Evolutionary conservation across 2,797 vertebrate species (phyloP).

Genomic region (Takifugu ocellatus): DNA sequence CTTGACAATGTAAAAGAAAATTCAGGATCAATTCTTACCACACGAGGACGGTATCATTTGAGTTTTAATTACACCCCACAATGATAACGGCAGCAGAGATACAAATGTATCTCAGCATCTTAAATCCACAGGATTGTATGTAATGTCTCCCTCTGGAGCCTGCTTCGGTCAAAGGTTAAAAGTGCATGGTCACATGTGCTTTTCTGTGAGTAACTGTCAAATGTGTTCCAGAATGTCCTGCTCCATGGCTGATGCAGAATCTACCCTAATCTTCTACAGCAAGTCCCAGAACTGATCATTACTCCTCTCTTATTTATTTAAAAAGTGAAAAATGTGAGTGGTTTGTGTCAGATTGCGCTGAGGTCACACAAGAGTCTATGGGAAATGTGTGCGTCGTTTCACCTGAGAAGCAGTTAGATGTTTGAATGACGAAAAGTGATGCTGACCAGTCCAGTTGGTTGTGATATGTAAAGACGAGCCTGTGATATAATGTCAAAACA

Average conservation of each 20-base stretch:
- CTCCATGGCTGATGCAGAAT: slow-evolving; percentile 22
- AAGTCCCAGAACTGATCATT: slow-evolving; percentile 3
- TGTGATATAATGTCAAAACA: slow-evolving; percentile 58
- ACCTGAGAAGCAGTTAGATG: slow-evolving; percentile 45
- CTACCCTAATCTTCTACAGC: slow-evolving; percentile 10
- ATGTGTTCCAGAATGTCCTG: slow-evolving; percentile 14
- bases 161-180: background rate
- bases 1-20: slow-evolving; percentile 52
- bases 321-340: slow-evolving; percentile 50
- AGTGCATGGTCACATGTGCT: background rate
- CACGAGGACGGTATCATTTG: background rate
- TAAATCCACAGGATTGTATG: slow-evolving; percentile 40
- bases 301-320: slow-evolving; percentile 19
- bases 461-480: slow-evolving; percentile 56
- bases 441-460: slow-evolving; percentile 52
- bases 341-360: slow-evolving; percentile 51
- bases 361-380: slow-evolving; percentile 50
- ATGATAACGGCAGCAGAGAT: slow-evolving; percentile 33
- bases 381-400: slow-evolving; percentile 42
- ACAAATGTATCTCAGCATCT: slow-evolving; percentile 18
- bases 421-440: slow-evolving; percentile 43
- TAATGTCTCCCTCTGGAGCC: slow-evolving; percentile 22
- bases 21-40: slow-evolving; percentile 19
- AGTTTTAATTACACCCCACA: slow-evolving; percentile 28
- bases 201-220: slow-evolving; percentile 35